Base-by-base conservation (phyloP, 2,797 vertebrate genomes). In the Melanotaenia maccullochi region DNA sequence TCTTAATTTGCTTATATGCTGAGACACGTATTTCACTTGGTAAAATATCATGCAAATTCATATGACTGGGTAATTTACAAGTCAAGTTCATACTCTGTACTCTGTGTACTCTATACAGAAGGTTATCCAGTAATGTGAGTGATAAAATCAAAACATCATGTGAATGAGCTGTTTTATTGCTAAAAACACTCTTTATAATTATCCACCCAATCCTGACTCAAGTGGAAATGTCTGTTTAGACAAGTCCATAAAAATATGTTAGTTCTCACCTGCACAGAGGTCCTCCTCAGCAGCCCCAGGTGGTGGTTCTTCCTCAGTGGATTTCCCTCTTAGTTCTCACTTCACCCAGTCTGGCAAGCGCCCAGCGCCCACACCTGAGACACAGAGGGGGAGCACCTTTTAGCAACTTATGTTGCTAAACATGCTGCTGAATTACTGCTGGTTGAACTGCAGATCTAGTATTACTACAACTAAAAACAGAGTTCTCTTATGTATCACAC, bases 201-300 rank as follows among this genome's bases (percentile, higher is more conserved):
- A 40, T 33, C 6, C 38, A 25, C 28, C n/a, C 3, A 30, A 49
- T 16, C 60, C 6, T 35, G 14, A 47, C 49, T 32, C 12, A 20
- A n/a, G 5, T 33, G 12, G 14, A 51, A 16, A 9, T 9, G 3
- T 20, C 35, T 36, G 35, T 8, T 36, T 36, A 36, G 11, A 35
- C 42, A 40, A 40, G 12, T 13, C 38, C 2, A 8, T 18, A 18
- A 16, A 42, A 42, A 22, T 22, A 51, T 0, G 1, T 60, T 38
- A 56, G 60, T 22, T 16, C 90, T 91, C 82, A 94, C 94, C 94
- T 94, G 90, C 89, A 76, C 85, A 81, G 86, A 94, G 91, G 92
- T 94, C 88, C 93, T 91, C 86, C 85, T 89, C 89, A 86, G 90
- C 84, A 73, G 87, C 79, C 79, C 80, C 76, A 75, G 84, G 83